Evolutionary conservation across 2,888 invertebrate genomes (phyloP).

Genomic region (Hyles lineata): DNA sequence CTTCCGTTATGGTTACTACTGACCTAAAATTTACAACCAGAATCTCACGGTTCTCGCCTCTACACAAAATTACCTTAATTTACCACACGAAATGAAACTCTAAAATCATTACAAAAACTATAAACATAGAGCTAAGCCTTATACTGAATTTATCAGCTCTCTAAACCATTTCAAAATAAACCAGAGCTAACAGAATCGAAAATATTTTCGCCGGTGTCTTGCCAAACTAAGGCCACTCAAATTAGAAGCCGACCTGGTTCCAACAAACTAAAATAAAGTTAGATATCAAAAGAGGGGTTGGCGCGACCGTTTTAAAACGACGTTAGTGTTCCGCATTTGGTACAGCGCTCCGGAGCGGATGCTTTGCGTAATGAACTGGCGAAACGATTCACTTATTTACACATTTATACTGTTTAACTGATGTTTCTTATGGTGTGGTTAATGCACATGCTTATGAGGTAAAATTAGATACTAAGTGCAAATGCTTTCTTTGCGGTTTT

Average conservation of each 20-base stretch:
- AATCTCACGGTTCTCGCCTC: no score
- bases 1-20: no score
- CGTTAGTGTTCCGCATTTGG: constrained; percentile 37
- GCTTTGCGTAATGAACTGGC: not conserved
- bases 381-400: not conserved
- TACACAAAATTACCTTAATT: no score
- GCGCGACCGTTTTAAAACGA: constrained; percentile 47
- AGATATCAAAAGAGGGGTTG: constrained; percentile 48
- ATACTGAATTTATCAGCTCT: not conserved
- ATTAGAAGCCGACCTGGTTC: constrained; percentile 65
- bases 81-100: no score
- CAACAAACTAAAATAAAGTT: constrained; percentile 59
- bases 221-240: constrained; percentile 54
- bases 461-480: no score
- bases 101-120: no score
- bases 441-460: no score
- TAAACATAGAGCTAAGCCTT: not conserved
- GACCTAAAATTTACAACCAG: no score
- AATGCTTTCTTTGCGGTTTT: no score
- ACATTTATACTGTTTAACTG: not conserved
- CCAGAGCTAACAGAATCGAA: not conserved
- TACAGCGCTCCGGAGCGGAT: constrained; percentile 10
- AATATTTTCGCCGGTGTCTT: constrained; percentile 30
- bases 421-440: not conserved
- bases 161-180: not conserved